Base-by-base conservation (phyloP, 2,888 invertebrate species). In the Siphlonurus alternatus region DNA sequence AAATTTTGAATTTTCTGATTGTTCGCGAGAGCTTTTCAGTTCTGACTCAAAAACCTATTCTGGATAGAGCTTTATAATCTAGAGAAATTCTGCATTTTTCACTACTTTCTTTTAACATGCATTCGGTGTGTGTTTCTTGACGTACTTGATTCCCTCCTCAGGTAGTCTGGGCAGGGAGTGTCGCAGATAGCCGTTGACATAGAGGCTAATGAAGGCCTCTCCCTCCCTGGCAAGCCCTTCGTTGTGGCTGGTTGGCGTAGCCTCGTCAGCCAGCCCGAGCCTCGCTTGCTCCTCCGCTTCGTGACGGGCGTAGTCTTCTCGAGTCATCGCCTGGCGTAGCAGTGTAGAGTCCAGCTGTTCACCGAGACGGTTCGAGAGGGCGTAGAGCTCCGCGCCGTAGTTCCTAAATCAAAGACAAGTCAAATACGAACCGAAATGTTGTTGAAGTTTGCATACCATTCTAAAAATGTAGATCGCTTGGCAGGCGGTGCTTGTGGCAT, bases 351-450 rank as follows among this genome's bases (percentile, higher is more conserved):
- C 80, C 71, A 97, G 91, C 2, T 88, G 82, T 78, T 97, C 97
- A 23, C 86, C 83, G 19, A 96, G 77, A 24, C 97, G 80, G 71
- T 87, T 86, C 10, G 87, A 87, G 78, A 96, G 96, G 0, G 95
- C 90, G 77, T 80, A 94, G 1, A 96, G 67, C 77, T 96, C 95
- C 0, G 91, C 83, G 70, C 87, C 84, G 70, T 89, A 84, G 73
- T 93, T 95, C 95, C 95, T 93, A 23, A 24, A 62, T 19, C 61
- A 62, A 53, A 54, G 1, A 19, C 7, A 5, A 23, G 23, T 23
- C 15, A n/a, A n/a, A n/a, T n/a, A 22, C 59, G 18, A 2, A 24
- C 38, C 2, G 22, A n/a, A 5, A 25, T 38, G 18, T 1, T 0
- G n/a, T 2, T 1, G 15, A n/a, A 1, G 19, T n/a, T 53, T n/a